Base-by-base conservation (phyloP, 1,140 invertebrate genomes). In the Drosophila hydei region DNA sequence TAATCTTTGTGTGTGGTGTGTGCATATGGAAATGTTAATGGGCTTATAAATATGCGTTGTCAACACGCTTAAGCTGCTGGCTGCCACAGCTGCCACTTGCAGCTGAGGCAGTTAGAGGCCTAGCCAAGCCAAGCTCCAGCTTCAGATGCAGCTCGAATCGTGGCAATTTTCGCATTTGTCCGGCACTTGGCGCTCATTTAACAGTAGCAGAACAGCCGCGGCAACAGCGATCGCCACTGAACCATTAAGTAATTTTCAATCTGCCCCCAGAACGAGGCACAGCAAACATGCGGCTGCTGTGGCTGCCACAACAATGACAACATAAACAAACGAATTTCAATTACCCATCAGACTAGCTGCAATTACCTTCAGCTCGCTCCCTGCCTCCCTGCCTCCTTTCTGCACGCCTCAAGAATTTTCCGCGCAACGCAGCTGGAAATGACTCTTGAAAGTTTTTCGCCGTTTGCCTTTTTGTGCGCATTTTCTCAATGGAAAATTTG, bases 241-340 rank as follows among this genome's bases (percentile, higher is more conserved):
- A 88, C 83, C 83, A 88, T 87, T 87, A 87, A 87, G 83, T 87
- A 87, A 87, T 88, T 87, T 87, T 88, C 83, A 88, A 87, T 87
- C 83, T 88, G 83, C 71, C 52, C 63, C 52, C 63, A 54, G 60
- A 55, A 45, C 21, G 42, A 62, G 30, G 30, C 30, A 33, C 30
- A 11, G 30, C 51, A 47, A 27, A 47, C 48, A 54, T 45, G 58
- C 25, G 36, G 56, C 40, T 55, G 51, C 51, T 55, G 60, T 58
- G 45, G 55, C 64, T 50, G 64, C 58, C 67, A 76, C 75, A 85
- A 85, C 77, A 85, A 87, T 85, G 80, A 88, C 81, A 87, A 83
- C 83, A 75, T 88, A 87, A 87, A 87, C 81, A 87, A 87, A 87
- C 81, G 83, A 88, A 88, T 88, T 87, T 87, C 81, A 88, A 88